Conservation (phyloP, 1,140 invertebrate species). For the Eciton burchellii region DNA sequence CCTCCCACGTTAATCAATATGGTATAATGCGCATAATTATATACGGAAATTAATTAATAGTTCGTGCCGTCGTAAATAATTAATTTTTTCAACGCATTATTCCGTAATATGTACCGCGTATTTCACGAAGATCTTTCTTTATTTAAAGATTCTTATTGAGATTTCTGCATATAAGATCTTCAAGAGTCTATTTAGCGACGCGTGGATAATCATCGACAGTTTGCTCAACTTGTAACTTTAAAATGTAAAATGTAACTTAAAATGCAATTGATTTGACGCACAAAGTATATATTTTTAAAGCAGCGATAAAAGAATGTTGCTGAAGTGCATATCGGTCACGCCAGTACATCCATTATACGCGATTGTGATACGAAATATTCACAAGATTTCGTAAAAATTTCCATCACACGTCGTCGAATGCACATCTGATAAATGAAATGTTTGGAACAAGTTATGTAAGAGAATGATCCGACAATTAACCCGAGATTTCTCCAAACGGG, state of each 20-base stretch:
- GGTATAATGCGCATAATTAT: not conserved
- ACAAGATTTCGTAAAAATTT: not conserved
- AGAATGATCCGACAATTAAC: not conserved
- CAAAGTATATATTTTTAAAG: not conserved
- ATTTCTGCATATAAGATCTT: too few relatives aligned
- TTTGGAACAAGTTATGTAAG: constrained; percentile 10
- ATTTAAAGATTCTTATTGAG: too few relatives aligned
- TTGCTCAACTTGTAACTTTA: not conserved
- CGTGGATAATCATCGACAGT: not conserved
- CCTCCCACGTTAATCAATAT: constrained; percentile 9
- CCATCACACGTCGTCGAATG: constrained; percentile 7
- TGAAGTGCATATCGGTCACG: constrained; percentile 24
- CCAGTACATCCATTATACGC: constrained; percentile 10
- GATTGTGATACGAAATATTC: constrained; percentile 6
- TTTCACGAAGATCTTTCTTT: not conserved
- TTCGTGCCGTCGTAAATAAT: not conserved
- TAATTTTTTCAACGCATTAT: not conserved
- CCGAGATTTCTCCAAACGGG: not conserved
- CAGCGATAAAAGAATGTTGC: not conserved
- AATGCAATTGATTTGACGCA: not conserved
- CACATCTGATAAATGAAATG: constrained; percentile 11
- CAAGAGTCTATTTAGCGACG: too few relatives aligned
- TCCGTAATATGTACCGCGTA: not conserved
- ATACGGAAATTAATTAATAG: not conserved
- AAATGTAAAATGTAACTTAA: not conserved